These are phyloP conservation scores for Asbolus verrucosus DNA, from an alignment of 1,140 invertebrate species.

Conservation along the genomic window DNA sequence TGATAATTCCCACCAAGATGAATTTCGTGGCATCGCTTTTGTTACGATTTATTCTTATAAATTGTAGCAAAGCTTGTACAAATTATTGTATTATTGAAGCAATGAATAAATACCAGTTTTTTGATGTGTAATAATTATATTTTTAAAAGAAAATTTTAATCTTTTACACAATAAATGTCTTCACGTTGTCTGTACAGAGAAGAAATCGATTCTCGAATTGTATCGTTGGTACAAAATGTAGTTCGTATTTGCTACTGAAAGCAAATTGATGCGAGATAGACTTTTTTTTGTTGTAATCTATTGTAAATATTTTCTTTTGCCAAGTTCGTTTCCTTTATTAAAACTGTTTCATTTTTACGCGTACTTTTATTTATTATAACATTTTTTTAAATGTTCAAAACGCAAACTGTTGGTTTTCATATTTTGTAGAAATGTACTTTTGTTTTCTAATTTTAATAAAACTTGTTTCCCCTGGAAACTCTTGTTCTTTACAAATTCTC, in stretches of 20 bases:
- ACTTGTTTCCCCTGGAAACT: slow-evolving; percentile 9
- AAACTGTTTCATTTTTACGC: too few relatives aligned
- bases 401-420: slow-evolving; percentile 2
- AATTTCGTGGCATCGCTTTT: neutral
- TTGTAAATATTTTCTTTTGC: too few relatives aligned
- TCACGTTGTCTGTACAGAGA: slow-evolving; percentile 17
- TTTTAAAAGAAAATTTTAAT: slow-evolving; percentile 5
- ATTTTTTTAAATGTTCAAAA: neutral
- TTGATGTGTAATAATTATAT: slow-evolving; percentile 2
- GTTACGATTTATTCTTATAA: neutral
- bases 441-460: slow-evolving; percentile 36
- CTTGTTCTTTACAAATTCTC: too few relatives aligned
- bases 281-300: neutral
- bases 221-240: slow-evolving; percentile 26
- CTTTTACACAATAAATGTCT: slow-evolving; percentile 34
- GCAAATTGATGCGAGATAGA: neutral
- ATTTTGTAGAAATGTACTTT: slow-evolving; percentile 28
- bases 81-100: neutral
- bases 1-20: neutral
- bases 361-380: neutral
- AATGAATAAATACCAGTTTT: neutral
- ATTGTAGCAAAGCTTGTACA: neutral
- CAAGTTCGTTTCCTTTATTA: too few relatives aligned
- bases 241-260: neutral
- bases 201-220: slow-evolving; percentile 9